Conservation (phyloP, 2,113 vertebrate genomes). For the Microtus richardsoni region DNA sequence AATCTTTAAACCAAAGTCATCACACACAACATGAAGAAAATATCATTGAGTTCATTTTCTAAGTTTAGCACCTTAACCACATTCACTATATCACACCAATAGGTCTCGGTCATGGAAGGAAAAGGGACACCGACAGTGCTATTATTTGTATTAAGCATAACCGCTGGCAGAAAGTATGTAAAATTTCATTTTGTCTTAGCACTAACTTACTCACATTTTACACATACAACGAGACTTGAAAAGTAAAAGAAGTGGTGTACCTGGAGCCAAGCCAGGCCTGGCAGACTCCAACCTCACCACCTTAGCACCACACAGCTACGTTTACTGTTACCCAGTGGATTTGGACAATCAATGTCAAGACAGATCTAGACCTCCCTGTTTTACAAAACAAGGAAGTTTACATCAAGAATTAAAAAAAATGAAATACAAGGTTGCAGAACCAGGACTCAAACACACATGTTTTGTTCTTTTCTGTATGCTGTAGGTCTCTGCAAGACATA, state of each 20-base stretch:
- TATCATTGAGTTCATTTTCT: not conserved
- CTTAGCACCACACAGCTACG: not conserved
- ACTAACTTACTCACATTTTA: constrained; percentile 2
- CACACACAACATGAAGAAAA: not conserved
- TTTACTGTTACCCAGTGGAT: not conserved
- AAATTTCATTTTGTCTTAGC: constrained; percentile 2
- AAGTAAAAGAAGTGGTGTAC: not conserved
- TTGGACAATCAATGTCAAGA: not conserved
- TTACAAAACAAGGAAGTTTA: not conserved
- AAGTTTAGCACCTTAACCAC: not conserved
- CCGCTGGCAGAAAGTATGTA: not conserved
- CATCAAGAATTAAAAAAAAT: not conserved
- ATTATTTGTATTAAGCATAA: not conserved
- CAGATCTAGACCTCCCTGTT: not conserved
- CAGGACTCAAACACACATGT: not conserved
- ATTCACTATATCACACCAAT: not conserved
- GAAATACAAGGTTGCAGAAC: not conserved
- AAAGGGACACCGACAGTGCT: not conserved
- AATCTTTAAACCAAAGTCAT: not conserved
- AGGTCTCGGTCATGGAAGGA: not conserved
- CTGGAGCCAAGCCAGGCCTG: not conserved
- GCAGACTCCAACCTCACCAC: not conserved
- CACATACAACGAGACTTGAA: not conserved
- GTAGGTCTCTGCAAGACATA: not conserved
- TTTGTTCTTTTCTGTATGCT: not conserved